Base-by-base conservation (phyloP, 2,113 vertebrate species). In the Dromaius novaehollandiae region DNA sequence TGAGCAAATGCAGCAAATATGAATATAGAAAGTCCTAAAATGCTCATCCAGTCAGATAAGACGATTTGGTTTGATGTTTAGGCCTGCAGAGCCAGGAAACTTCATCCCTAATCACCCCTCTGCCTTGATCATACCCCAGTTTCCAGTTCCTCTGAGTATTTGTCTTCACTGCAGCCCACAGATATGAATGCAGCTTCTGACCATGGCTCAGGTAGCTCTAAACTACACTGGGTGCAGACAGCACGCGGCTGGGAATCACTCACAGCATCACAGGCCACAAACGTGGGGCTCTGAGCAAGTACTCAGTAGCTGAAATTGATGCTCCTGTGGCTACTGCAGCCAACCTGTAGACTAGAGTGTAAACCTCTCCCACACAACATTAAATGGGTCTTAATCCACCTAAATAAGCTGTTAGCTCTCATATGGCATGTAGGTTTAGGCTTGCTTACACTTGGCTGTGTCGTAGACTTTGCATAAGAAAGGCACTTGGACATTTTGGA, bases 201-300 rank as follows among this genome's bases (percentile, higher is more conserved):
- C 44, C 9, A 15, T 13, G 11, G 24, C 53, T 73, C 36, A 58
- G 4, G 5, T 60, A 87, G 24, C 17, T n/a, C 32, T 65, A 38
- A 63, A 56, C 17, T 34, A 30, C 44, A 12, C 22, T 56, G 15
- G 21, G 19, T 80, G 40, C 22, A 60, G 44, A 25, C 30, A 21
- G 34, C 1, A 2, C 28, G 25, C 60, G 34, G 11, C 6, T 42
- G 42, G 34, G 40, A 14, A 85, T 36, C 51, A 34, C 32, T 70
- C 5, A 26, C 0, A 0, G 48, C 24, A 32, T 20, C 0, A 1
- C 13, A 28, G 38, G 19, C 38, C 44, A 71, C 7, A 15, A 18
- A 77, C 4, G 24, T 11, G 34, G 20, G 14, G 15, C 7, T 69
- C n/a, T 40, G 68, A 85, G 34, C 7, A 40, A 40, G 28, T 65